Base-by-base conservation (phyloP, 1,140 invertebrate species). In the Diorhabda carinulata region DNA sequence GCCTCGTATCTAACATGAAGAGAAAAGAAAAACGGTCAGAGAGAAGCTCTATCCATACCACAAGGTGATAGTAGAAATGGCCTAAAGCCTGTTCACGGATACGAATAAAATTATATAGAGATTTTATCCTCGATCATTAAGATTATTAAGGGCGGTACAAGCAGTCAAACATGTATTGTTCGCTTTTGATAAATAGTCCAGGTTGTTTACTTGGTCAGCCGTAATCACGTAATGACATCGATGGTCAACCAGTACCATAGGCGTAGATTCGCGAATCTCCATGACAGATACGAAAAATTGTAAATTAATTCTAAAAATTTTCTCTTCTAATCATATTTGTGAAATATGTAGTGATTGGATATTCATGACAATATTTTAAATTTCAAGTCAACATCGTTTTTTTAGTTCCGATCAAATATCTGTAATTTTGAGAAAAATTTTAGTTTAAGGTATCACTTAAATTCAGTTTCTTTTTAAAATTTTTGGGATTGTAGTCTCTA, bases 111-210 rank as follows among this genome's bases (percentile, higher is more conserved):
- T 78, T 79, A 79, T 77, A 77, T 74, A 76, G 74, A 79, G 78
- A 79, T 79, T 79, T 79, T 79, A 79, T 79, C 78, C 78, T 73
- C 75, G 78, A 79, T 79, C 78, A 79, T 79, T 78, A 79, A 78
- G 78, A 79, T 78, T 79, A 79, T 79, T 79, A 78, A 76, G 78
- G 78, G 78, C 78, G 78, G 75, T 72, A 72, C 74, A 70, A 72
- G 72, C 74, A 75, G 72, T 76, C 72, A 76, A 70, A 67, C 77
- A 75, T 74, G 77, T 78, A 77, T 77, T 77, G 76, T 77, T 76
- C 74, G 73, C 66, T 65, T 74, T 75, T 78, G 77, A 78, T 77
- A 73, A 76, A 76, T 76, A 72, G 74, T 63, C 68, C 58, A 71
- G 64, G 70, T 58, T 78, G 77, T 78, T 78, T 78, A 73, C 73